Percentiles rank a stretch among this genome's conserved stretches.
phyloP scores from a whole-genome alignment of 1,140 invertebrate species.

The Drosophila littoralis region DNA sequence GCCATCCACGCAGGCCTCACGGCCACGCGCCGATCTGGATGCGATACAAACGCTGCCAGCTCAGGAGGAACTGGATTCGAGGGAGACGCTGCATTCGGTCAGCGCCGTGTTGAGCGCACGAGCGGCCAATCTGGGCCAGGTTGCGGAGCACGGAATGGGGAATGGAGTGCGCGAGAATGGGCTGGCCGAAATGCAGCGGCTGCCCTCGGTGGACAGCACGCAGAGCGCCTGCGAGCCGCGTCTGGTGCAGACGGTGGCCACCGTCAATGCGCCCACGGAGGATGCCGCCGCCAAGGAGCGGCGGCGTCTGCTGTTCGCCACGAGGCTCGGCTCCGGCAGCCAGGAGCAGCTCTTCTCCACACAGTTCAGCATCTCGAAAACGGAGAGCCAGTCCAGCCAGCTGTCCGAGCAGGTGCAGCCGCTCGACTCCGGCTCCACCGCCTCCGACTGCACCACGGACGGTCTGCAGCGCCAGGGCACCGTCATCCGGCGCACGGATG shows the following conservation, averaged over 20 bases:
- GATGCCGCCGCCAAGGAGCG: slow-evolving; percentile 74
- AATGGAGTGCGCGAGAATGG: slow-evolving; percentile 39
- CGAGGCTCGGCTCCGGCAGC: slow-evolving; percentile 84
- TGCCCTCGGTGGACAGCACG: slow-evolving; percentile 72
- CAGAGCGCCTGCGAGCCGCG: slow-evolving; percentile 68
- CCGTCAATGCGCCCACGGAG: slow-evolving; percentile 54
- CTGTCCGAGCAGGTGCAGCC: slow-evolving; percentile 83
- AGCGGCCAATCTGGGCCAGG: slow-evolving; percentile 61
- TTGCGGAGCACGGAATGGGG: slow-evolving; percentile 20
- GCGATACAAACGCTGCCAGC: slow-evolving; percentile 76
- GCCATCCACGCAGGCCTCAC: no score
- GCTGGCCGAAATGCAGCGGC: slow-evolving; percentile 56
- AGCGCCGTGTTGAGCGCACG: slow-evolving; percentile 59
- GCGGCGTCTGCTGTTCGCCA: slow-evolving; percentile 84
- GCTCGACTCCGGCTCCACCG: slow-evolving; percentile 48
- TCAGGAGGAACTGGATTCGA: slow-evolving; percentile 60
- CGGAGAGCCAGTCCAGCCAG: slow-evolving; percentile 85
- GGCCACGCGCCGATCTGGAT: slow-evolving; percentile 67
- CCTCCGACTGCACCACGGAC: slow-evolving; percentile 47
- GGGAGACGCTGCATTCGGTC: slow-evolving; percentile 60
- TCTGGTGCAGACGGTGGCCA: slow-evolving; percentile 70
- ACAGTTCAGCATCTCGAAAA: slow-evolving; percentile 85
- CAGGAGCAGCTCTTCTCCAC: slow-evolving; percentile 85
- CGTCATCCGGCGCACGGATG: slow-evolving; percentile 62
- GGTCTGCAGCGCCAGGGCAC: slow-evolving; percentile 74